Evolutionary conservation across 1,140 invertebrate species (phyloP), one percentile per base, ranked within the genome.

Genomic region (Hylaeus volcanicus): DNA sequence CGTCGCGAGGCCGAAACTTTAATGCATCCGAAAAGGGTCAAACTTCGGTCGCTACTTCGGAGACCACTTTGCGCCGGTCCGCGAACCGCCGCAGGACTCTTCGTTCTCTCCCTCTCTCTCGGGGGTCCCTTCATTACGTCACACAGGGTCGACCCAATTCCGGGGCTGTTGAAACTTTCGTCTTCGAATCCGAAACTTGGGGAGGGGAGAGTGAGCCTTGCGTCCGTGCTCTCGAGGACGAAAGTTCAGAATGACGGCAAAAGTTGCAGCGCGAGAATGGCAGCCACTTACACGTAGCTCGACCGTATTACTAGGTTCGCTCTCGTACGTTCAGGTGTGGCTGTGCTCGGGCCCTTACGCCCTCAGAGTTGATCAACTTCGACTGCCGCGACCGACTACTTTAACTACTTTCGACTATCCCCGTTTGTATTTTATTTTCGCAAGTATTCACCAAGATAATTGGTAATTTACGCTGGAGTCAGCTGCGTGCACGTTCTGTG

Each of bases 1-100:
- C 76, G 72, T 74, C 63, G 75, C n/a, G 56, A 66, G 72, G 71
- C 68, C 12, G 5, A 51, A 86, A 87, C 81, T 86, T 86, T 87
- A 87, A 87, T 87, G 85, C 82, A 87, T 86, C 86, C 82, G 84
- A 87, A 86, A 87, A 87, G 81, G 86, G 82, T 84, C 86, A 84
- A 87, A 86, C 86, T 87, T 86, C 56, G 66, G 58, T 79, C 48
- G 76, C 74, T 87, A 87, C 86, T 87, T 87, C 65, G 58, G 73
- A 63, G 75, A 87, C 85, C 85, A 79, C 84, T 85, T 69, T 79
- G 72, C 63, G 61, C 76, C 63, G 56, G 39, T 69, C 74, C 70
- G 53, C 75, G 75, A 80, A 60, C 60, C 66, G 75, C 72, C 80
- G 63, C 80, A 26, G 74, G 79, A 55, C 74, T 56, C 39, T 9